Evolutionary conservation across 2,797 vertebrate species (phyloP).

Genomic region (Lagodon rhomboides): DNA sequence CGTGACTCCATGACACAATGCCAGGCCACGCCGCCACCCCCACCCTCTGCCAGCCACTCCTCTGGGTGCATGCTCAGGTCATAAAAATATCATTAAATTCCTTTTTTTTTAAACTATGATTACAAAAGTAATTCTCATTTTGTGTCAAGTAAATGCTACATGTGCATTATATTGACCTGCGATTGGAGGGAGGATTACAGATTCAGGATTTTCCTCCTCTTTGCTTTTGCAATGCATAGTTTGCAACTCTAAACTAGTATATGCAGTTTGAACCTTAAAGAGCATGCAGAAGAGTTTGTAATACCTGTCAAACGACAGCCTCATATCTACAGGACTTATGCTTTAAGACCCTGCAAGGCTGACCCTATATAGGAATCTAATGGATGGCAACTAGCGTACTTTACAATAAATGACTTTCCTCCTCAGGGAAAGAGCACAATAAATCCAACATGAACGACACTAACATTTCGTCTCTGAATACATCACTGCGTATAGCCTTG

Average conservation of each 20-base stretch:
- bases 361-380: conserved; percentile 75
- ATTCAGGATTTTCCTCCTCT: conserved; percentile 64
- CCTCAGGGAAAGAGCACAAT: conserved; percentile 68
- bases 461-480: conserved; percentile 81
- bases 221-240: conserved; percentile 86
- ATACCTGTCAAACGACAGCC: conserved; percentile 77
- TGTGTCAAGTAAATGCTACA: conserved; percentile 79
- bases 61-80: conserved; percentile 79
- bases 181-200: conserved; percentile 64
- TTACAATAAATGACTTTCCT: conserved; percentile 77
- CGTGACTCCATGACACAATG: conserved; percentile 21
- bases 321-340: conserved; percentile 68
- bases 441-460: conserved; percentile 79
- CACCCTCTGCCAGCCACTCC: conserved; percentile 55
- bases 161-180: conserved; percentile 79
- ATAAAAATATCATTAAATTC: conserved; percentile 74
- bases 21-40: neutral
- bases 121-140: conserved; percentile 76
- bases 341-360: conserved; percentile 69
- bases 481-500: conserved; percentile 76
- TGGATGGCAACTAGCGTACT: conserved; percentile 79
- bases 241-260: conserved; percentile 80
- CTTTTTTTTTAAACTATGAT: conserved; percentile 71
- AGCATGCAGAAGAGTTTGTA: conserved; percentile 83
- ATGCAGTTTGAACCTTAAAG: conserved; percentile 80